Percentiles rank a stretch among this genome's conserved stretches.
These are phyloP conservation scores for Leuciscus waleckii DNA, from an alignment of 2,797 vertebrate genomes.

Conservation along the genomic window DNA sequence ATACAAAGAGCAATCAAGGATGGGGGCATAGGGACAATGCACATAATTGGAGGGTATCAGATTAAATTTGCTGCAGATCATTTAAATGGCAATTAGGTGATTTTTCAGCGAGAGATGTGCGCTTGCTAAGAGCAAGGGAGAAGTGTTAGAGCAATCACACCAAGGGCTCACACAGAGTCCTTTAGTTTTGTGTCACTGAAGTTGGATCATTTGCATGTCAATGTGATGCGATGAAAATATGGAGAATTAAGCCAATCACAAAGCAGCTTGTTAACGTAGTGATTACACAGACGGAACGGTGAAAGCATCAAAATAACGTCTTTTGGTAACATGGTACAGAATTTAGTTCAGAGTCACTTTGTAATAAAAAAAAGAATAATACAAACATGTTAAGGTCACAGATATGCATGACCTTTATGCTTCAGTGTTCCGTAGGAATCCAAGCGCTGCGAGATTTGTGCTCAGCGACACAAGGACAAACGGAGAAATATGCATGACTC, in stretches of 20 bases:
- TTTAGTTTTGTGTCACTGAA: conserved; percentile 37
- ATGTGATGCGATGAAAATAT: conserved; percentile 42
- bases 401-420: conserved; percentile 37
- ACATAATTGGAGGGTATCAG: conserved; percentile 32
- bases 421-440: conserved; percentile 29
- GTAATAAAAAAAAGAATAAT: conserved; percentile 4
- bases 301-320: background rate
- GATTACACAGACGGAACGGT: conserved; percentile 2
- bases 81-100: conserved; percentile 47
- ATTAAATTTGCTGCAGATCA: conserved; percentile 45
- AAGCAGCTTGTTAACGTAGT: conserved; percentile 26
- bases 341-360: conserved; percentile 13
- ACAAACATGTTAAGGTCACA: conserved; percentile 8
- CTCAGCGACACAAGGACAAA: conserved; percentile 45
- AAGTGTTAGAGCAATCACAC: conserved; percentile 41
- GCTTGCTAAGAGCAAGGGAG: conserved; percentile 22
- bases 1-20: conserved; percentile 48
- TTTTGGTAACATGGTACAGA: background rate
- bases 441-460: conserved; percentile 45
- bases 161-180: conserved; percentile 16
- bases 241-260: conserved; percentile 38
- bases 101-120: conserved; percentile 24
- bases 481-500: conserved; percentile 54
- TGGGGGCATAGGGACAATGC: conserved; percentile 26
- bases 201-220: conserved; percentile 42